Base-by-base conservation (phyloP, 2,113 vertebrate species). In the Dolichallabes microphthalmus region DNA sequence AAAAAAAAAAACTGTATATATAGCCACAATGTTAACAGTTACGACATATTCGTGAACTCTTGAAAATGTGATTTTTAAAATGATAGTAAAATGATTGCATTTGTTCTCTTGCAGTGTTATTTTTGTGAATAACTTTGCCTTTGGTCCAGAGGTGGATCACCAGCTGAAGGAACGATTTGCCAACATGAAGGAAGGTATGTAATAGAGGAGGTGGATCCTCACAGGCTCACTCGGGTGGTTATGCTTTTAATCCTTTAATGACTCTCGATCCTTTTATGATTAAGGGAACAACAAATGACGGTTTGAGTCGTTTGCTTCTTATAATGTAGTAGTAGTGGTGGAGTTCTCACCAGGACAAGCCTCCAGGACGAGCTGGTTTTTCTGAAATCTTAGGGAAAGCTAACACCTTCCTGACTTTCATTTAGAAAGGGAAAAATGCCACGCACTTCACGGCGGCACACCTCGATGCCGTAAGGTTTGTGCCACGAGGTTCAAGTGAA, bases 51-150 rank as follows among this genome's bases (percentile, higher is more conserved):
- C n/a, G 11, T 22, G n/a, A 63, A n/a, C 27, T 6, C 30, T 68
- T 12, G 19, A 32, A 19, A 15, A 14, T n/a, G 12, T 14, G 0
- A 8, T 50, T 52, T 74, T 20, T 45, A 3, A 45, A 10, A 5
- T 2, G 55, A 55, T 19, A 27, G 25, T 63, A 50, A 50, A 10
- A 13, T 52, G 92, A 85, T 91, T 83, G n/a, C 60, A 53, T 87
- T 61, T 82, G 0, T 91, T 95, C 30, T 92, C 92, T 94, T 95
- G 89, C 94, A 99, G 98, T 95, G 98, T 99, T 94, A 98, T 99
- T 93, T 99, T 99, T 97, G 98, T 99, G 95, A 99, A 99, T 96
- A 99, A 99, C 91, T 99, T 99, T 96, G 98, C 98, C 96, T 99
- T 99, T 91, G 98, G 98, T 93, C 98, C 98, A 91, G 98, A 99